A percentile compares a stretch with the other conserved stretches of the same genome.
These are phyloP conservation scores for Abrostola tripartita DNA, from an alignment of 2,888 invertebrate species.

Conservation along the genomic window DNA sequence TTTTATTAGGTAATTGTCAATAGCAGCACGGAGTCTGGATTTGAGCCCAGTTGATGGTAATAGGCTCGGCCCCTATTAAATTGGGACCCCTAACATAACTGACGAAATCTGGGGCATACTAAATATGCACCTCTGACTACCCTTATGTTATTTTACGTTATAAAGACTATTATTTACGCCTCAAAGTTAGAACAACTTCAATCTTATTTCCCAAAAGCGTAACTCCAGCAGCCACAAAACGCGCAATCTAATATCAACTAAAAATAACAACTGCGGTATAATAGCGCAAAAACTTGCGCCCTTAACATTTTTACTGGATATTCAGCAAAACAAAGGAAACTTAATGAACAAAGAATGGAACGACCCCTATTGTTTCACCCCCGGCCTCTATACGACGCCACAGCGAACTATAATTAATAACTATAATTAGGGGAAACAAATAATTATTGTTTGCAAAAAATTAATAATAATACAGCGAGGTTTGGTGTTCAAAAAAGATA, in stretches of 20 bases:
- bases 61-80: too few species aligned
- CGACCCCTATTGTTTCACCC: slow-evolving; percentile 19
- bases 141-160: too few species aligned
- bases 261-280: slow-evolving; percentile 11
- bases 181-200: background rate
- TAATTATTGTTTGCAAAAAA: slow-evolving; percentile 9
- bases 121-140: too few species aligned
- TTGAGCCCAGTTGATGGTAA: too few species aligned
- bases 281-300: slow-evolving; percentile 16
- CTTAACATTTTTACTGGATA: slow-evolving; percentile 21
- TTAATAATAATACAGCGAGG: background rate
- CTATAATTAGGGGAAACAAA: slow-evolving; percentile 13
- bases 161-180: too few species aligned
- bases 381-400: slow-evolving; percentile 7
- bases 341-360: slow-evolving; percentile 29
- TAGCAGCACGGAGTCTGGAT: too few species aligned
- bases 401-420: slow-evolving; percentile 23
- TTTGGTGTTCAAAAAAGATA: background rate
- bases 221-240: background rate
- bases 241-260: slow-evolving; percentile 15
- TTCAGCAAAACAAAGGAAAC: slow-evolving; percentile 19
- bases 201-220: background rate
- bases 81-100: too few species aligned
- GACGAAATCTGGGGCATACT: too few species aligned
- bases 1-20: too few species aligned